A percentile compares a stretch with the other conserved stretches of the same genome.
These are phyloP conservation scores for Taenioides sp. DNA, from an alignment of 2,797 vertebrate genomes.

Conservation along the genomic window DNA sequence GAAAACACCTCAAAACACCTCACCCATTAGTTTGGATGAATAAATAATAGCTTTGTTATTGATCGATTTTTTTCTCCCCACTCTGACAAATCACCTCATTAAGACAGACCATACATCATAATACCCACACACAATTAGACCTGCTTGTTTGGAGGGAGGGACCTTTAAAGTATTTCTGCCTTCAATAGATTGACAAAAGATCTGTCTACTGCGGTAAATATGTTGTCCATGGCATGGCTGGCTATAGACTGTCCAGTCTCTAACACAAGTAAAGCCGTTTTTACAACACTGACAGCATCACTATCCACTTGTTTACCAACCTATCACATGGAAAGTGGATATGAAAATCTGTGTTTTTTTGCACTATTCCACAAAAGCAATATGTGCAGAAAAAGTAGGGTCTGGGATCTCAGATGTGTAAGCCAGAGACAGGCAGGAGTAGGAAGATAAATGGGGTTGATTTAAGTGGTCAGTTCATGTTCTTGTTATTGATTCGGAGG, in stretches of 20 bases:
- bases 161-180: constrained; percentile 63
- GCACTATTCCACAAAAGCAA: constrained; percentile 17
- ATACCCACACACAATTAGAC: constrained; percentile 59
- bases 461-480: constrained; percentile 77
- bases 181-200: constrained; percentile 58
- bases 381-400: constrained; percentile 20
- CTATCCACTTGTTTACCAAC: constrained; percentile 2
- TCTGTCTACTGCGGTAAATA: constrained; percentile 24
- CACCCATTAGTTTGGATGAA: constrained; percentile 61
- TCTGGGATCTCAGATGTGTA: constrained; percentile 38
- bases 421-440: constrained; percentile 37
- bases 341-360: constrained; percentile 28
- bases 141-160: constrained; percentile 62
- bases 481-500: constrained; percentile 76
- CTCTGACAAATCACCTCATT: constrained; percentile 69
- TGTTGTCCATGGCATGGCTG: constrained; percentile 13
- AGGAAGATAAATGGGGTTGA: constrained; percentile 72
- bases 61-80: constrained; percentile 61
- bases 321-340: constrained; percentile 16
- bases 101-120: constrained; percentile 66
- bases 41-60: constrained; percentile 69
- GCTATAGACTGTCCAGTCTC: constrained; percentile 3
- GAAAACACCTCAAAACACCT: constrained; percentile 39
- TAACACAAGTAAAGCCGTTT: constrained; percentile 4
- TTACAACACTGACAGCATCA: constrained; percentile 8